A percentile compares a stretch with the other conserved stretches of the same genome.
These are phyloP conservation scores for Torymus aiolomorphi DNA, from an alignment of 2,888 invertebrate genomes.

Conservation along the genomic window DNA sequence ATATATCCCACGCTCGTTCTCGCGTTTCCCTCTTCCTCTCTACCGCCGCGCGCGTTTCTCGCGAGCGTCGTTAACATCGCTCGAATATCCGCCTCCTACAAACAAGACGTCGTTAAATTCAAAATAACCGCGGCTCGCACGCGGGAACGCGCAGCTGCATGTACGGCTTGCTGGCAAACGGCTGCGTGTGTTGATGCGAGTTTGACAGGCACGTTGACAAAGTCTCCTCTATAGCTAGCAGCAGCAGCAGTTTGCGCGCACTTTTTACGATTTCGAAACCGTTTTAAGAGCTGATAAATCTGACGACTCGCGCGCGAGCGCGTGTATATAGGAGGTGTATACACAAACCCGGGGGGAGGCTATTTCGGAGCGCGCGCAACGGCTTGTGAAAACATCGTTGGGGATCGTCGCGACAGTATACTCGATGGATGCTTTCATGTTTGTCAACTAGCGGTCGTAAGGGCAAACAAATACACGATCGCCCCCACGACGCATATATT, in stretches of 20 bases:
- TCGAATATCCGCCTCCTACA: constrained; percentile 63
- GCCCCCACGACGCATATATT: constrained; percentile 21
- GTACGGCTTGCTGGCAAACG: constrained; percentile 5
- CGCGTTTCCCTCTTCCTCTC: no score
- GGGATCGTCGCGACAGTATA: constrained; percentile 54
- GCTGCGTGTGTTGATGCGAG: constrained; percentile 70
- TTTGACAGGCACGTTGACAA: constrained; percentile 75
- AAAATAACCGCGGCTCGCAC: constrained; percentile 67
- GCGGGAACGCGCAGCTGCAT: constrained; percentile 2
- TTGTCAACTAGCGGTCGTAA: constrained; percentile 68
- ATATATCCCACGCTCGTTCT: constrained; percentile 2
- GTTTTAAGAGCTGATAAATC: constrained; percentile 72
- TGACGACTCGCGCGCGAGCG: constrained; percentile 24
- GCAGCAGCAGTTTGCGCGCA: constrained; percentile 58
- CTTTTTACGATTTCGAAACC: constrained; percentile 71
- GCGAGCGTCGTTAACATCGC: constrained; percentile 42
- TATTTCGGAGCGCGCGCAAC: constrained; percentile 48
- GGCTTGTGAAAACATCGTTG: constrained; percentile 66
- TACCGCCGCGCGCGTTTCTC: constrained; percentile 3
- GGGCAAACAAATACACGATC: constrained; percentile 69
- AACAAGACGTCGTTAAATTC: constrained; percentile 72
- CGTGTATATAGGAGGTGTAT: constrained; percentile 20
- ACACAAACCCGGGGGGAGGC: constrained; percentile 28
- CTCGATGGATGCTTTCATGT: constrained; percentile 61
- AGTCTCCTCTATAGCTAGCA: constrained; percentile 61